Percentiles rank a stretch among this genome's conserved stretches.
Conservation (phyloP, 2,113 vertebrate species). For the Tetrax tetrax region DNA sequence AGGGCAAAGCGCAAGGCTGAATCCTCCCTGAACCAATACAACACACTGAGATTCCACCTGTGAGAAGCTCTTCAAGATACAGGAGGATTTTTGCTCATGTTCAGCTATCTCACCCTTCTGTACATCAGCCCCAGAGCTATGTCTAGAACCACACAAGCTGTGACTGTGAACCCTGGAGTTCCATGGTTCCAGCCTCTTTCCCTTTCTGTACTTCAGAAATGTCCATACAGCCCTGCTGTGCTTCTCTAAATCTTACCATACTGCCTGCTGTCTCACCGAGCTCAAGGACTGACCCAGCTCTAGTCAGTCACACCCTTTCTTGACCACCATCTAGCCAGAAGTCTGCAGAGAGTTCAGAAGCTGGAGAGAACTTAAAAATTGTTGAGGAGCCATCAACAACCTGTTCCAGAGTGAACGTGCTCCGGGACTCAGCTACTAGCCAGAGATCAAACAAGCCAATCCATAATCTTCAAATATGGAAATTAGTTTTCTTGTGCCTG, state of each 20-base stretch:
- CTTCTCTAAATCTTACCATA: background rate
- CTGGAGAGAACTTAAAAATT: background rate
- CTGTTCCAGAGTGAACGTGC: background rate
- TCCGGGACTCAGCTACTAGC: background rate
- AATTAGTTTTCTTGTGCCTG: background rate
- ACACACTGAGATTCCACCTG: no score
- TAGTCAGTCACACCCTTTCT: background rate
- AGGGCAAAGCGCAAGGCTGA: background rate
- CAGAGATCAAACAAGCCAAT: background rate
- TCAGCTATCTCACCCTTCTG: background rate
- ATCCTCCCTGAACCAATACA: background rate
- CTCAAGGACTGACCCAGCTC: background rate
- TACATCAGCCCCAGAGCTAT: background rate
- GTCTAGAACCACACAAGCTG: background rate
- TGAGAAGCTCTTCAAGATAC: background rate
- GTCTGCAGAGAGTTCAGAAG: background rate
- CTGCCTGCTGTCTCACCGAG: background rate
- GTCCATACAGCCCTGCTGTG: background rate
- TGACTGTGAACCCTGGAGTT: background rate
- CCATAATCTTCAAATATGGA: background rate
- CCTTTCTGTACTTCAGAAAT: background rate
- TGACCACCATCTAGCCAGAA: background rate
- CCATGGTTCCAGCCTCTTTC: background rate
- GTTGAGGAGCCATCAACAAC: background rate
- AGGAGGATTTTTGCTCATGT: background rate